Conservation (phyloP, 2,113 vertebrate genomes). For the Periophthalmodon schlosseri region DNA sequence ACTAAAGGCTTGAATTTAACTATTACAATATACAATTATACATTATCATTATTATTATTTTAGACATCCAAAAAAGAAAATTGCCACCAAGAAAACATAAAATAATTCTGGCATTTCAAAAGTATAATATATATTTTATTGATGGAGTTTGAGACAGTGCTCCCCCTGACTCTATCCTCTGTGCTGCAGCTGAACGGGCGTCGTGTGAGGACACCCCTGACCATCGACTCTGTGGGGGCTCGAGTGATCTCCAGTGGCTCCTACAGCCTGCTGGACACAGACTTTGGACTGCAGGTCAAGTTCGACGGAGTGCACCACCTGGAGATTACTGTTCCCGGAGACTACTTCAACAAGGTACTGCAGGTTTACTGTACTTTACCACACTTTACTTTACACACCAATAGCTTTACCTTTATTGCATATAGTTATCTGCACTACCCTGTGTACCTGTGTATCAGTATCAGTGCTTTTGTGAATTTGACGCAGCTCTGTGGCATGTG, state of each 20-base stretch:
- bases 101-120: no score
- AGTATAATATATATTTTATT: no score
- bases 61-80: no score
- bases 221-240: constrained; percentile 54
- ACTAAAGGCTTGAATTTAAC: no score
- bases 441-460: not conserved
- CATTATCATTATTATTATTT: no score
- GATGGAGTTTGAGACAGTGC: not conserved
- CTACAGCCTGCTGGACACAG: constrained; percentile 82
- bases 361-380: not conserved
- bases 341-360: constrained; percentile 86
- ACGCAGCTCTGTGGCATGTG: constrained; percentile 84
- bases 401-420: no score
- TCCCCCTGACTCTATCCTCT: not conserved
- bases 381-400: not conserved
- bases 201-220: constrained; percentile 74
- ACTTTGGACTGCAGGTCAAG: constrained; percentile 85
- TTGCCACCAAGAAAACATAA: no score
- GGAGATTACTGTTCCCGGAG: constrained; percentile 83
- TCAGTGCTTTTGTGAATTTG: not conserved
- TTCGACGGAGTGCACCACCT: constrained; percentile 86
- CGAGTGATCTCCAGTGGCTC: constrained; percentile 80
- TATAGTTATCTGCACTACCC: no score
- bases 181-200: constrained; percentile 72
- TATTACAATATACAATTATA: no score